Conservation (phyloP, 2,797 vertebrate genomes). For the Sebastes iracundus region DNA sequence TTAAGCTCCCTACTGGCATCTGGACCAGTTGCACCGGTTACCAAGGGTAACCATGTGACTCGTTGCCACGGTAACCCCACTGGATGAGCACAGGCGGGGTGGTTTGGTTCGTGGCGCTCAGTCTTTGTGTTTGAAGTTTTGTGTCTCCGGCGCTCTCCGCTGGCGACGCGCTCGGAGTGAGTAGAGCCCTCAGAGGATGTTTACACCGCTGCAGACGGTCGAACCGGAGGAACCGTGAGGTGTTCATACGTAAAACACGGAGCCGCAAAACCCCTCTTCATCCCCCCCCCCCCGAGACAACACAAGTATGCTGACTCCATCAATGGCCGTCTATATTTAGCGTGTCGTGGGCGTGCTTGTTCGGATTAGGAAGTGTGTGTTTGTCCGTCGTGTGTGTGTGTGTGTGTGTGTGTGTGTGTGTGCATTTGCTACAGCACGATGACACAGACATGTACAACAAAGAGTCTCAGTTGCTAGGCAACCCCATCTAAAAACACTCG, state of each 20-base stretch:
- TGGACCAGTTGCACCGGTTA: conserved; percentile 43
- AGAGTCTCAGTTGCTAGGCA: conserved; percentile 76
- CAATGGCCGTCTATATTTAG: conserved; percentile 52
- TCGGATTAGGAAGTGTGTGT: conserved; percentile 27
- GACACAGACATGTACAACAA: conserved; percentile 68
- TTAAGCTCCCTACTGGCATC: conserved; percentile 37
- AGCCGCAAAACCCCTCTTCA: background rate
- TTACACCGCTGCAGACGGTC: background rate
- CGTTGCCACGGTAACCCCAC: conserved; percentile 75
- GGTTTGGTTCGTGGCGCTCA: background rate
- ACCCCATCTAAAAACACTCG: conserved; percentile 59
- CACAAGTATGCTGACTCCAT: conserved; percentile 53
- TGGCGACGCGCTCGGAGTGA: no score
- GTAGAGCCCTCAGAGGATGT: background rate
- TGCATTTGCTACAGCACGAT: conserved; percentile 32
- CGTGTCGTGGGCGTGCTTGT: conserved; percentile 23
- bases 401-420: conserved; percentile 13
- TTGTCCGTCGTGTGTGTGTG: background rate
- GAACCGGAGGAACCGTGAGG: background rate
- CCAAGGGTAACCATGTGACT: conserved; percentile 56
- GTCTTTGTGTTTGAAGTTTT: background rate
- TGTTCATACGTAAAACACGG: conserved; percentile 1
- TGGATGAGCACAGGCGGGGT: conserved; percentile 2
- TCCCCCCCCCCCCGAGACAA: background rate
- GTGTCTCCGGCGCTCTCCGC: no score